Conservation (phyloP, 2,888 invertebrate species). For the Tineola bisselliella region DNA sequence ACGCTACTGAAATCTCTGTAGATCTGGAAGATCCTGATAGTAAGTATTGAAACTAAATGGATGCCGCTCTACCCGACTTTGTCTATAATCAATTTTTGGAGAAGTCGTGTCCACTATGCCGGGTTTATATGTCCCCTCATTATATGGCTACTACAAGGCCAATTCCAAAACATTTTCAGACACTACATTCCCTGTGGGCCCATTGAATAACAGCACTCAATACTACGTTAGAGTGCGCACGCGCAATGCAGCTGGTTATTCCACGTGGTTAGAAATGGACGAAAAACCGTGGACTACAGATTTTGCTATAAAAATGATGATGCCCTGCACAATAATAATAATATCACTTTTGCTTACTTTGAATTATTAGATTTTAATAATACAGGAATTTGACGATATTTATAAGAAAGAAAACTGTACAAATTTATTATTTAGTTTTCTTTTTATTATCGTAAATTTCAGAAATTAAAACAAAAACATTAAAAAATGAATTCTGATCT, state of each 20-base stretch:
- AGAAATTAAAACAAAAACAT: too few relatives aligned
- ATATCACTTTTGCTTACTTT: conserved; percentile 18
- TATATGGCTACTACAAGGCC: too few relatives aligned
- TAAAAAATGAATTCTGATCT: too few relatives aligned
- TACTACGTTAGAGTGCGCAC: conserved; percentile 46
- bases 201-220: conserved; percentile 35
- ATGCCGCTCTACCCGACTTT: too few relatives aligned
- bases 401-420: neutral
- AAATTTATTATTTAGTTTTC: too few relatives aligned
- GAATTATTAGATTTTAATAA: neutral
- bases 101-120: too few relatives aligned
- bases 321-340: conserved; percentile 25
- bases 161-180: conserved; percentile 29
- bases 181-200: conserved; percentile 37
- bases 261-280: conserved; percentile 38
- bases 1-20: conserved; percentile 27
- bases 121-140: too few relatives aligned
- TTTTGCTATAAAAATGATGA: conserved; percentile 21
- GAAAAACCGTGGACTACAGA: conserved; percentile 29
- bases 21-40: conserved; percentile 29
- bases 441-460: too few relatives aligned
- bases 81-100: too few relatives aligned
- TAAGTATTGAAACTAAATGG: too few relatives aligned
- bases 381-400: neutral
- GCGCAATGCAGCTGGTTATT: conserved; percentile 47